Evolutionary conservation across 2,113 vertebrate genomes (phyloP).

Genomic region (Rhipidura dahli): DNA sequence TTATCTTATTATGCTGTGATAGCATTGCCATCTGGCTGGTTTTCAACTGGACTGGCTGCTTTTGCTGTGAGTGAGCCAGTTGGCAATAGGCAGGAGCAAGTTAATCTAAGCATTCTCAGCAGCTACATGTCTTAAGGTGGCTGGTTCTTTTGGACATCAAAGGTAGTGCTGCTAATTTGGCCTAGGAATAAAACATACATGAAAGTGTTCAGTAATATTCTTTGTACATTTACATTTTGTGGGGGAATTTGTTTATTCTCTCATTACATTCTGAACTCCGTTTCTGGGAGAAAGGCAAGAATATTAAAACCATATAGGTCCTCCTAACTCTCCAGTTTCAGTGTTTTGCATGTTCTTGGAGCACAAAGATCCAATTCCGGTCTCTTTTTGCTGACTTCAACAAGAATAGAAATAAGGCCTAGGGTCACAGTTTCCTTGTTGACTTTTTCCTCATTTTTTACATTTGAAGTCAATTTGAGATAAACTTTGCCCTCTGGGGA

Average conservation of each 20-base stretch:
- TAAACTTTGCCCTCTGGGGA: constrained; percentile 54
- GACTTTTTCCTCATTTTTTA: constrained; percentile 45
- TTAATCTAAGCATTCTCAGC: neutral
- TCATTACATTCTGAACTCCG: neutral
- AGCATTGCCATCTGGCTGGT: neutral
- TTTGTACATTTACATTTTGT: neutral
- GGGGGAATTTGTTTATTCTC: neutral
- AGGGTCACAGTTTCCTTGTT: constrained; percentile 32
- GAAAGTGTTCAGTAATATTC: neutral
- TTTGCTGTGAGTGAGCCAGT: neutral
- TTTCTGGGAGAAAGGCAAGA: neutral
- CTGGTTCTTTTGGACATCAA: neutral
- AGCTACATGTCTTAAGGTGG: neutral
- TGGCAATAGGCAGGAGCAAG: neutral
- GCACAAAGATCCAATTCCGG: neutral
- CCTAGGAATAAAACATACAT: neutral
- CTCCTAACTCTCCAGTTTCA: neutral
- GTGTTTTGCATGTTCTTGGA: neutral
- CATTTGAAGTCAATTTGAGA: constrained; percentile 38
- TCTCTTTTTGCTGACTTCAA: constrained; percentile 2
- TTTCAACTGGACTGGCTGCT: neutral
- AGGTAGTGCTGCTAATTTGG: neutral
- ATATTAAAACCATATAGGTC: neutral
- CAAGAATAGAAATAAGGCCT: constrained; percentile 10
- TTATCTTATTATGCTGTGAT: neutral